Evolutionary conservation across 2,113 vertebrate species (phyloP).

Genomic region (Erinaceus europaeus): DNA sequence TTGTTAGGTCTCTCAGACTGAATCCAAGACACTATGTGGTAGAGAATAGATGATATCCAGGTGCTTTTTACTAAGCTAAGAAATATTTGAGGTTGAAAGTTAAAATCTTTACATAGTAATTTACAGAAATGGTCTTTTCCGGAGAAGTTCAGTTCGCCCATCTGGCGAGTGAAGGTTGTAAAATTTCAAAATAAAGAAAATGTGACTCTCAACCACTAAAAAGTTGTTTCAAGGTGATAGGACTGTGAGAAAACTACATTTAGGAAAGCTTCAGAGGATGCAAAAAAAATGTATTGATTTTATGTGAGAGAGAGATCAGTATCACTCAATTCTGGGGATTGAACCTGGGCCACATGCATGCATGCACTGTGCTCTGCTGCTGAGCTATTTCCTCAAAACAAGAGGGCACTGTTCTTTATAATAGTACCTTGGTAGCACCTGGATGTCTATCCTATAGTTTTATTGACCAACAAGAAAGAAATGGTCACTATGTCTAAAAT

Average conservation of each 20-base stretch:
- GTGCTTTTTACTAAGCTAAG: neutral
- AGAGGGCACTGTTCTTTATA: neutral
- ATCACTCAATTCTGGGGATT: too few relatives aligned
- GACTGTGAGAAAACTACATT: neutral
- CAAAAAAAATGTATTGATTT: too few relatives aligned
- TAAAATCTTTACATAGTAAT: conserved; percentile 15
- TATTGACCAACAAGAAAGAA: neutral
- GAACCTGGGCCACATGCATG: too few relatives aligned
- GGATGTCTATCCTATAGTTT: neutral
- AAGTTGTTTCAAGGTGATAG: neutral
- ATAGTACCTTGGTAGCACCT: neutral
- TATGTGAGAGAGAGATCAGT: too few relatives aligned
- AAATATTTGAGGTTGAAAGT: neutral
- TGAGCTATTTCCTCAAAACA: too few relatives aligned
- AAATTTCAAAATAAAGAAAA: neutral
- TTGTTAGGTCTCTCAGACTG: neutral
- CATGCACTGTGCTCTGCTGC: too few relatives aligned
- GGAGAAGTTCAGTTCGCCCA: neutral
- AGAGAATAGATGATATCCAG: neutral
- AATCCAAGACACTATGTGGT: neutral
- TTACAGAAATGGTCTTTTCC: neutral
- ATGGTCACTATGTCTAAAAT: neutral
- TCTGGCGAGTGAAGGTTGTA: neutral
- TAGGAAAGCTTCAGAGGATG: neutral
- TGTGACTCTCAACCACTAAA: neutral